A percentile compares a stretch with the other conserved stretches of the same genome.
Evolutionary conservation across 2,113 vertebrate genomes (phyloP).

Genomic region (Atrichornis clamosus): DNA sequence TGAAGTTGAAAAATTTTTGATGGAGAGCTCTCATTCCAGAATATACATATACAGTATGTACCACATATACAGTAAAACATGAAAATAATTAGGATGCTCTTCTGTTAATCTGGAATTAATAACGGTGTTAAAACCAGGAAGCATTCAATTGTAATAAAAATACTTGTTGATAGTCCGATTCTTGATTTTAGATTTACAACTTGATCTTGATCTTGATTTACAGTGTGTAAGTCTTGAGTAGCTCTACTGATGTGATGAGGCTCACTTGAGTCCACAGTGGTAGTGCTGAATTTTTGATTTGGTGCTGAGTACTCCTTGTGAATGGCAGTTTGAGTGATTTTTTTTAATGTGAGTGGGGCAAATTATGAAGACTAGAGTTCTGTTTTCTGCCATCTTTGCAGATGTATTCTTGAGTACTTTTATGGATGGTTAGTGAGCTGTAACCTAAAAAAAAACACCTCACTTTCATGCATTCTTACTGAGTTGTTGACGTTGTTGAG

Average conservation of each 20-base stretch:
- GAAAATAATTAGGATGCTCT: neutral
- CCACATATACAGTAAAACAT: neutral
- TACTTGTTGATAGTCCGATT: neutral
- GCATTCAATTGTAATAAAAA: neutral
- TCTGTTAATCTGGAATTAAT: neutral
- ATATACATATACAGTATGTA: too few relatives aligned
- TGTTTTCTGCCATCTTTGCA: neutral
- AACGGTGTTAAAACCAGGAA: neutral
- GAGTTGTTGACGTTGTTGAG: neutral
- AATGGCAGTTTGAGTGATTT: neutral
- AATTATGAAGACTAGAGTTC: neutral
- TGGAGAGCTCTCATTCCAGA: neutral
- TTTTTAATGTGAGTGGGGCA: neutral
- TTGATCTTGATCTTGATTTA: too few relatives aligned
- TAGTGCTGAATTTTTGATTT: neutral
- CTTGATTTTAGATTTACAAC: neutral
- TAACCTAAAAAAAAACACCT: neutral
- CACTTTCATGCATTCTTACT: neutral
- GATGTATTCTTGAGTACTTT: neutral
- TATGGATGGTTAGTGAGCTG: neutral
- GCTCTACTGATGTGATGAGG: neutral
- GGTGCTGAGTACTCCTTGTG: neutral
- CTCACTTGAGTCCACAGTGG: neutral
- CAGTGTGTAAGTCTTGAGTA: neutral
- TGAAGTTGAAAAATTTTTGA: neutral